These are phyloP conservation scores for Myxocyprinus asiaticus DNA, from an alignment of 2,113 vertebrate genomes.

Conservation along the genomic window DNA sequence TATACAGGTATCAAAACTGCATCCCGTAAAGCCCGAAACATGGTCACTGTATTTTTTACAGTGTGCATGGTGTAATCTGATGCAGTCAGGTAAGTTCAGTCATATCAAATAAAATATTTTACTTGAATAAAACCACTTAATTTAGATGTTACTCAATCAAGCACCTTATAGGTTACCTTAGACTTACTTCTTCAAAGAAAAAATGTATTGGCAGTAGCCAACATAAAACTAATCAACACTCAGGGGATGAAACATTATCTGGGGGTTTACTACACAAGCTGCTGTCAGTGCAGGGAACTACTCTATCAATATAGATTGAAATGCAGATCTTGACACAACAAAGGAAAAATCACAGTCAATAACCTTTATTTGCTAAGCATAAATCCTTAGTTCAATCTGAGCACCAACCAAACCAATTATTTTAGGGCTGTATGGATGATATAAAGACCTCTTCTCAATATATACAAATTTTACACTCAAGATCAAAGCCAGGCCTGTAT, in stretches of 20 bases:
- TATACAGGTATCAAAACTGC: no score
- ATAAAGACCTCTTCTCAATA: neutral
- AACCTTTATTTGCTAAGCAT: conserved; percentile 6
- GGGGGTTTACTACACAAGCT: conserved; percentile 3
- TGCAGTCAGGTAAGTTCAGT: no score
- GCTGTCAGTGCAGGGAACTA: neutral
- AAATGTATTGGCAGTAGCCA: no score
- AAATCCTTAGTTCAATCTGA: neutral
- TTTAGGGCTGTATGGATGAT: neutral
- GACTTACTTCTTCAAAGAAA: no score
- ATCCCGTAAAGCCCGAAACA: no score
- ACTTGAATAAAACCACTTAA: no score
- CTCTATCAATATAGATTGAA: neutral
- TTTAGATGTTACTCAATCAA: no score
- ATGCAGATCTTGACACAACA: neutral
- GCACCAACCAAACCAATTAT: neutral
- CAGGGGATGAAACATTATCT: neutral
- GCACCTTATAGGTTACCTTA: no score
- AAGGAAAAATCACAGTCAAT: conserved; percentile 6
- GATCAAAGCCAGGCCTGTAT: conserved; percentile 13
- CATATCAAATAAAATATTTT: no score
- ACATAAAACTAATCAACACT: no score
- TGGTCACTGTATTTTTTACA: no score
- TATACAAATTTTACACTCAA: neutral
- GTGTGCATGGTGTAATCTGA: no score